phyloP scores from a whole-genome alignment of 2,888 invertebrate genomes.

The Leptopterna dolabrata region DNA sequence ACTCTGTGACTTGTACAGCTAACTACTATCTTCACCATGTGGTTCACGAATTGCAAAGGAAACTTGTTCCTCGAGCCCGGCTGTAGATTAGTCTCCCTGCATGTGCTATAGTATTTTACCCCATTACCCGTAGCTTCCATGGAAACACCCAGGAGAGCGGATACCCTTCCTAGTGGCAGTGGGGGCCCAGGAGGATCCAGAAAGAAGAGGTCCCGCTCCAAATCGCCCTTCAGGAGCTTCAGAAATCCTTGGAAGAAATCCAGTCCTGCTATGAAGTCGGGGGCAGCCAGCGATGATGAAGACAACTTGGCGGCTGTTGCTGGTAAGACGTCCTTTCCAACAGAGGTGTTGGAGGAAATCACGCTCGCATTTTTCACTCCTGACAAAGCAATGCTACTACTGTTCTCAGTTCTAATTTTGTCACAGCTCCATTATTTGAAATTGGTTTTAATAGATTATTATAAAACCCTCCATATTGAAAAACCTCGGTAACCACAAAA shows the following conservation, averaged over 20 bases:
- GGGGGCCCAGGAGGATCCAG: slow-evolving; percentile 53
- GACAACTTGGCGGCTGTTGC: slow-evolving; percentile 70
- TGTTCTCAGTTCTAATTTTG: background rate
- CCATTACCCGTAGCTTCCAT: slow-evolving; percentile 25
- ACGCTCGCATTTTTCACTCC: background rate
- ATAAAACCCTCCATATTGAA: too few relatives aligned
- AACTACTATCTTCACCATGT: background rate
- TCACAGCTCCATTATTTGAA: too few relatives aligned
- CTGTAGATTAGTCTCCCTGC: slow-evolving; percentile 20
- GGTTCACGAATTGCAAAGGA: background rate
- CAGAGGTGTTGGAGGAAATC: background rate
- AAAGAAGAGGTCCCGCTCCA: slow-evolving; percentile 86
- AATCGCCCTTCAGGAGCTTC: slow-evolving; percentile 94
- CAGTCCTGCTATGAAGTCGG: slow-evolving; percentile 66
- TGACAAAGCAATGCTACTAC: background rate
- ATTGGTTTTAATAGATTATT: too few relatives aligned
- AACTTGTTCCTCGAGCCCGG: background rate
- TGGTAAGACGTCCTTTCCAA: slow-evolving; percentile 50
- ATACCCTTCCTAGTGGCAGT: slow-evolving; percentile 35
- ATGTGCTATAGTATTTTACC: slow-evolving; percentile 31
- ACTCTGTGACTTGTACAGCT: too few relatives aligned
- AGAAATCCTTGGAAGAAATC: slow-evolving; percentile 80
- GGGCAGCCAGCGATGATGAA: slow-evolving; percentile 84
- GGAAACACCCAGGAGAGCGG: slow-evolving; percentile 41
- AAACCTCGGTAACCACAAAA: too few relatives aligned